A percentile compares a stretch with the other conserved stretches of the same genome.
Conservation (phyloP, 2,797 vertebrate genomes). For the Picus viridis region DNA sequence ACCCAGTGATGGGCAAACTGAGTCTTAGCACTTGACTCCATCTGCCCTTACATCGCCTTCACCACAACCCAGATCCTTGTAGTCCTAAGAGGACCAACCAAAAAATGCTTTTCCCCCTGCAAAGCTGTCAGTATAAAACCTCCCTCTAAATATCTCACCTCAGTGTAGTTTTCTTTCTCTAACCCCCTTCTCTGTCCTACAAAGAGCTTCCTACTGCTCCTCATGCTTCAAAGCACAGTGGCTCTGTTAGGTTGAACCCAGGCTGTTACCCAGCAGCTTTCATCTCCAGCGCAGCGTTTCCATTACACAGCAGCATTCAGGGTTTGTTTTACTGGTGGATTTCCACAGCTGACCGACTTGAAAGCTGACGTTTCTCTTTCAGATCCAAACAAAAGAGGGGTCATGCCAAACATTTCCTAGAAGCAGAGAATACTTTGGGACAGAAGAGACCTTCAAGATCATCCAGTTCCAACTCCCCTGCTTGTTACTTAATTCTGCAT, state of each 20-base stretch:
- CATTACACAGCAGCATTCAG: not conserved
- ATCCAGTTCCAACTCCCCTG: no score
- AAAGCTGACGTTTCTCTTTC: not conserved
- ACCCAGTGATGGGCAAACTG: accelerated
- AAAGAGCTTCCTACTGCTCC: not conserved
- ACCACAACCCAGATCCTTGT: no score
- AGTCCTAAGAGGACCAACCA: no score
- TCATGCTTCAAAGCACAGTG: not conserved
- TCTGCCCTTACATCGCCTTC: not conserved
- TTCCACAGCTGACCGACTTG: not conserved
- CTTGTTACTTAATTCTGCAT: conserved; percentile 15
- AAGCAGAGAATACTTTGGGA: no score
- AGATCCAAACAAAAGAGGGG: not conserved
- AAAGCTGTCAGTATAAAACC: not conserved
- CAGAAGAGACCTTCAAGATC: no score
- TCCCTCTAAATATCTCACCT: not conserved
- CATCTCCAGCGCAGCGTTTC: not conserved
- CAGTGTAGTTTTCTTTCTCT: not conserved
- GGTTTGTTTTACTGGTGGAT: not conserved
- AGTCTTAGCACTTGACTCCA: not conserved
- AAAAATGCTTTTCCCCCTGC: no score
- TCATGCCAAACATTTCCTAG: not conserved
- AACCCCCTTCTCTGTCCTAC: no score
- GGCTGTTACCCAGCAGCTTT: not conserved
- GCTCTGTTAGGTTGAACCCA: not conserved